Base-by-base conservation (phyloP, 1,140 invertebrate species). In the Drosophila saltans region DNA sequence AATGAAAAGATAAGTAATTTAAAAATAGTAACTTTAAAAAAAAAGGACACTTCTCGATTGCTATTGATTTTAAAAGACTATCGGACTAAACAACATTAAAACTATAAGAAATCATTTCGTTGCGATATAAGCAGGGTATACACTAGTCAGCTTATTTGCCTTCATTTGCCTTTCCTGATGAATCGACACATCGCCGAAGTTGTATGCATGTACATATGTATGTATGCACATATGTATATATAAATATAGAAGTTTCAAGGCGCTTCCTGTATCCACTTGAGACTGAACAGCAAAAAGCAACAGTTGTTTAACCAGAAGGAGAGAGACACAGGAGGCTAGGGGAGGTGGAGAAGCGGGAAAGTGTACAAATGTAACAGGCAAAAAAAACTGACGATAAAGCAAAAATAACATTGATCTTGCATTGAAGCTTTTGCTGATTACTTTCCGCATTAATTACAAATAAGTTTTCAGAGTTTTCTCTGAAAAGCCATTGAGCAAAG, bases 171-270 rank as follows among this genome's bases (percentile, higher is more conserved):
- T 48, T 55, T 70, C 69, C 68, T 52, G 52, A 64, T 52, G 45
- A 26, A 52, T 52, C 21, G 45, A 26, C 45, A 26, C 66, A 57
- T 40, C 11, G 39, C 30, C 66, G 57, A 75, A 76, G 71, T 40
- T 68, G 70, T 45, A 16, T 16, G 16, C 16, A 16, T 16, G 16
- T 16, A 16, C 16, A 16, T 16, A 16, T 16, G 16, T 16, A 16
- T 16, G 16, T 16, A 16, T 16, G 16, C 16, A 16, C 16, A 16
- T 16, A 16, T 16, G 16, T 16, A 64, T 71, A 72, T 69, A 82
- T 86, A 88, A 88, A 86, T 89, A 83, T 89, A 89, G 83, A 88
- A 89, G 84, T 83, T 90, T 86, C 90, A 91, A 91, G 90, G 90
- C 63, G 72, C 80, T 91, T 91, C 90, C 90, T 85, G 88, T 67